Evolutionary conservation across 2,113 vertebrate species (phyloP).

Genomic region (Muntiacus muntjak): DNA sequence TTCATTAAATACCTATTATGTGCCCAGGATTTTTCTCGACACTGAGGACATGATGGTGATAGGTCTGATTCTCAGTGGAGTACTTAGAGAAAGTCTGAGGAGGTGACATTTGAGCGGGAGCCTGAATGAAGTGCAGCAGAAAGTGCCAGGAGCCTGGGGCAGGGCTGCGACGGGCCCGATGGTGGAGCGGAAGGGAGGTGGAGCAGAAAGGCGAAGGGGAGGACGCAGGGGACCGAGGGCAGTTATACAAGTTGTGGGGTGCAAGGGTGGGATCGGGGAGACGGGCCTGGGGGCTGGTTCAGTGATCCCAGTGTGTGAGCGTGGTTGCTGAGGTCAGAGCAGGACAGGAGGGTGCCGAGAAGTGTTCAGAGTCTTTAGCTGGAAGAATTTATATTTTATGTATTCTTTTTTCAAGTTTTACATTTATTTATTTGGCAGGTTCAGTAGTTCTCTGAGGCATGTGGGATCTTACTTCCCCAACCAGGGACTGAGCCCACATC

Average conservation of each 20-base stretch:
- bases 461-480: neutral
- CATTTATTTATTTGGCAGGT: neutral
- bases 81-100: neutral
- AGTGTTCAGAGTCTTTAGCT: neutral
- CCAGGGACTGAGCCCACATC: neutral
- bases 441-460: neutral
- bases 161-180: fast-evolving
- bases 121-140: neutral
- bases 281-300: fast-evolving
- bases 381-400: neutral
- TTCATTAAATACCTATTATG: neutral
- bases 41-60: neutral
- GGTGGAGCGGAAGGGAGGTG: neutral
- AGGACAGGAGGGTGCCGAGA: neutral
- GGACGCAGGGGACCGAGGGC: fast-evolving
- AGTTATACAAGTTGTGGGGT: too few species aligned
- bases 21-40: neutral
- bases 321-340: neutral
- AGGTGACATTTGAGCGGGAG: neutral
- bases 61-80: neutral
- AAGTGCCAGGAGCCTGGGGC: neutral
- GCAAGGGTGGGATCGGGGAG: neutral
- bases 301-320: neutral
- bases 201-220: neutral
- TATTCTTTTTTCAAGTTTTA: neutral